These are phyloP conservation scores for Gari tellinella DNA, from an alignment of 2,888 invertebrate species.

Conservation along the genomic window DNA sequence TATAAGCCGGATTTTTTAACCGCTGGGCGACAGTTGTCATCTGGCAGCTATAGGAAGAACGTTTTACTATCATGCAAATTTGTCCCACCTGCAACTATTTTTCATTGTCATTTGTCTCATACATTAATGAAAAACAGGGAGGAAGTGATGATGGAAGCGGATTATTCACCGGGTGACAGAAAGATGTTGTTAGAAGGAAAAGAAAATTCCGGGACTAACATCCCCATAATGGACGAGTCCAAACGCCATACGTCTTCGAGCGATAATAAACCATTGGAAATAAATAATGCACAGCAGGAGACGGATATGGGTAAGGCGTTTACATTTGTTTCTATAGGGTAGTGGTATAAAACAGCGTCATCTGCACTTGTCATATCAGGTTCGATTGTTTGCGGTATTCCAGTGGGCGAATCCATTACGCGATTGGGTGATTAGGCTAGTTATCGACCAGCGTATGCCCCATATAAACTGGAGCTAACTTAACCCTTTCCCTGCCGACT, in stretches of 20 bases:
- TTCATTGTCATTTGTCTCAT: constrained; percentile 39
- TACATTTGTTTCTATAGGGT: too few species aligned
- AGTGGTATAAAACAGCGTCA: too few species aligned
- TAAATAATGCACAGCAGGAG: constrained; percentile 7
- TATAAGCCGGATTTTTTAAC: constrained; percentile 8
- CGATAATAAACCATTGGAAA: constrained; percentile 41
- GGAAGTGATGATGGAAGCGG: constrained; percentile 70
- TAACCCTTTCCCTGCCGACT: too few species aligned
- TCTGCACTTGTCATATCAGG: too few species aligned
- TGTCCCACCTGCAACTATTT: constrained; percentile 38
- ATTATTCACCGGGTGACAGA: constrained; percentile 72
- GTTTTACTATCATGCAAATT: constrained; percentile 64
- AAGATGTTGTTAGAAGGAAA: constrained; percentile 33
- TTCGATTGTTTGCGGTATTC: too few species aligned
- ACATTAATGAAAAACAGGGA: constrained; percentile 56
- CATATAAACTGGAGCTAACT: too few species aligned
- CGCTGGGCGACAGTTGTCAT: constrained; percentile 29
- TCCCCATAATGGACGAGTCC: constrained; percentile 51
- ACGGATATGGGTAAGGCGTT: constrained; percentile 24
- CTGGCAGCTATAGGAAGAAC: constrained; percentile 51
- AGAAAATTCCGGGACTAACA: constrained; percentile 43
- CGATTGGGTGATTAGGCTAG: too few species aligned
- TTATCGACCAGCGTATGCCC: too few species aligned
- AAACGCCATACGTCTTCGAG: constrained; percentile 3
- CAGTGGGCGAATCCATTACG: too few species aligned